These are phyloP conservation scores for Porites lutea DNA, from an alignment of 64 coral and sea anemone genomes.

Conservation along the genomic window DNA sequence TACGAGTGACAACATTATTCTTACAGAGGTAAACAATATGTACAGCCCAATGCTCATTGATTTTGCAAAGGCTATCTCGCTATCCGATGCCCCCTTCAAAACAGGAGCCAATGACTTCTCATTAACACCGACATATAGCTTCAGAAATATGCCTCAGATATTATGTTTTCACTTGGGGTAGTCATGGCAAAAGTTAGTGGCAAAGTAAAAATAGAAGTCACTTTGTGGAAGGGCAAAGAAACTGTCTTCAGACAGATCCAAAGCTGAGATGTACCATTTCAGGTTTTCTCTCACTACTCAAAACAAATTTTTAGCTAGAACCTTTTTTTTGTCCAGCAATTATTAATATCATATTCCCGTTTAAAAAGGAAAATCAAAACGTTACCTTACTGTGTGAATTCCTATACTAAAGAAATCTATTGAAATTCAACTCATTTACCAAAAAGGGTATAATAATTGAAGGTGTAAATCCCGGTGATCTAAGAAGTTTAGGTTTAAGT, in stretches of 20 bases:
- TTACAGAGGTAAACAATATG: too few relatives aligned
- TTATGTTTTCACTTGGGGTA: conserved; percentile 19
- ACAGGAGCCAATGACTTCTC: neutral
- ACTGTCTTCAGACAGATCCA: neutral
- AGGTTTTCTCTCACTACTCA: neutral
- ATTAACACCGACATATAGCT: neutral
- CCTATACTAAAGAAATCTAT: neutral
- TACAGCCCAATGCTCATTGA: conserved; percentile 11
- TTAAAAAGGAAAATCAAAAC: too few relatives aligned
- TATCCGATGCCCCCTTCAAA: conserved; percentile 17
- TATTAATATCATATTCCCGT: too few relatives aligned
- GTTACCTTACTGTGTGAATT: too few relatives aligned
- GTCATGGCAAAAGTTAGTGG: too few relatives aligned
- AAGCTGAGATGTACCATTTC: conserved; percentile 4
- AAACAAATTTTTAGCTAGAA: neutral
- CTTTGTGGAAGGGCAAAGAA: too few relatives aligned
- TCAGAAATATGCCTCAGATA: conserved; percentile 25
- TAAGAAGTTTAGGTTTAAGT: neutral
- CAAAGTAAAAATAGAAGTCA: too few relatives aligned
- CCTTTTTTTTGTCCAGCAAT: too few relatives aligned
- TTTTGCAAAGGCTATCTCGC: neutral
- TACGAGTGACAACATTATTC: too few relatives aligned
- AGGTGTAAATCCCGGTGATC: neutral
- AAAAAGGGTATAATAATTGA: too few relatives aligned
- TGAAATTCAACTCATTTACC: too few relatives aligned